These are phyloP conservation scores for Beroe forskalii DNA, from an alignment of 37 sponge, comb jelly and placozoan genomes.

Conservation along the genomic window DNA sequence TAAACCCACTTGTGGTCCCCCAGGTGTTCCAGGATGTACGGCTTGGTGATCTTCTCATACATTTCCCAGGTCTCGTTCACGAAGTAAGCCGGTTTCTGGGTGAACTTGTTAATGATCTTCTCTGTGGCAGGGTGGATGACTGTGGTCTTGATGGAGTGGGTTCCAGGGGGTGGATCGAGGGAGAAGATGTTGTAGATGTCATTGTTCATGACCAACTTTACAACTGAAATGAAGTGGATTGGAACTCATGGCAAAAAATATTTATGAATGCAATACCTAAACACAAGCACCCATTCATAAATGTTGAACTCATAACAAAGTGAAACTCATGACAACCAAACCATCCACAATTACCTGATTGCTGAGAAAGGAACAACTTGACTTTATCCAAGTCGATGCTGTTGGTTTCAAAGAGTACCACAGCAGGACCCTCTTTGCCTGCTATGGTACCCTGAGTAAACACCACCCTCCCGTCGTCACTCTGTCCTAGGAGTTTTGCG, in stretches of 20 bases:
- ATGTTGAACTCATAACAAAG: background rate
- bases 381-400: slow-evolving; percentile 37
- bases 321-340: no score
- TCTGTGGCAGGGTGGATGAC: slow-evolving; percentile 91
- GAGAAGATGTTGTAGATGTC: slow-evolving; percentile 87
- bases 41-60: slow-evolving; percentile 77
- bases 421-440: slow-evolving; percentile 46
- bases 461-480: slow-evolving; percentile 45
- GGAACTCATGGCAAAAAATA: no score
- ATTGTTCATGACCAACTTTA: slow-evolving; percentile 71
- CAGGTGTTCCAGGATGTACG: slow-evolving; percentile 74
- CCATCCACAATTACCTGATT: slow-evolving; percentile 5
- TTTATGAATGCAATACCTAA: no score
- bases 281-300: background rate
- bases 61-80: slow-evolving; percentile 81
- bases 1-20: slow-evolving; percentile 84
- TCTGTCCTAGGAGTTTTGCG: slow-evolving; percentile 15
- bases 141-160: slow-evolving; percentile 68
- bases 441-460: slow-evolving; percentile 18
- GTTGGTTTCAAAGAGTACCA: slow-evolving; percentile 50
- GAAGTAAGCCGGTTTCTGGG: slow-evolving; percentile 68
- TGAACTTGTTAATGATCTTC: slow-evolving; percentile 82
- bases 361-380: background rate
- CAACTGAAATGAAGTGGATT: slow-evolving; percentile 29
- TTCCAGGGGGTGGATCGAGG: slow-evolving; percentile 18